Conservation (phyloP, 1,140 invertebrate species). For the Dendroctonus ponderosae region DNA sequence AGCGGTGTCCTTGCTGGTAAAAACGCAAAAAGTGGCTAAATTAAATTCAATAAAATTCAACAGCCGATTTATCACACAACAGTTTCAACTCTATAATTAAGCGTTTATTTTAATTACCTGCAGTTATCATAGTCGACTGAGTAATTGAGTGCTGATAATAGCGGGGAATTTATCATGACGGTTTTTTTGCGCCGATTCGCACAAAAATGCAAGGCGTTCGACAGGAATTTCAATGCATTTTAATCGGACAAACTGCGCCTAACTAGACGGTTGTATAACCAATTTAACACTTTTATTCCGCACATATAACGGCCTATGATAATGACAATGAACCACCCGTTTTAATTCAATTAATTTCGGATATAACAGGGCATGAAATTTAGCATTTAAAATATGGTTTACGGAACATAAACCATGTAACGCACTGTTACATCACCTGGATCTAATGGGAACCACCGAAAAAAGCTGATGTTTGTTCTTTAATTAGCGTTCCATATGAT, state of each 20-base stretch:
- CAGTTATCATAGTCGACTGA: constrained; percentile 12
- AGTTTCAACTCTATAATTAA: constrained; percentile 20
- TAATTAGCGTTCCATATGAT: constrained; percentile 15
- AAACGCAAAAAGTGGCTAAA: not conserved
- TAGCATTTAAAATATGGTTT: not conserved
- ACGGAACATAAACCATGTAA: constrained; percentile 11
- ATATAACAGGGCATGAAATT: not conserved
- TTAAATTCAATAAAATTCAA: constrained; percentile 10
- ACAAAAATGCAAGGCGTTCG: constrained; percentile 4
- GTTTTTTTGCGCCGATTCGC: constrained; percentile 2
- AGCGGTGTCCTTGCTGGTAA: too few species aligned
- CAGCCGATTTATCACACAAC: constrained; percentile 15
- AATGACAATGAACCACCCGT: too few species aligned
- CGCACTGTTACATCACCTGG: not conserved
- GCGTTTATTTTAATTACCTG: constrained; percentile 17
- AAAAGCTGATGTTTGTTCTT: constrained; percentile 3
- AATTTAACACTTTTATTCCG: too few species aligned
- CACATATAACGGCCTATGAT: too few species aligned
- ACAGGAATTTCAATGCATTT: constrained; percentile 7
- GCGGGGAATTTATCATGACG: constrained; percentile 10
- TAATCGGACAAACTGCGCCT: constrained; percentile 1
- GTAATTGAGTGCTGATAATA: constrained; percentile 22
- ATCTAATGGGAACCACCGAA: constrained; percentile 14
- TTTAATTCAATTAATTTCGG: too few species aligned
- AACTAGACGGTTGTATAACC: not conserved